Percentiles rank a stretch among this genome's conserved stretches.
These are phyloP conservation scores for Celastrina argiolus DNA, from an alignment of 2,888 invertebrate genomes.

Conservation along the genomic window DNA sequence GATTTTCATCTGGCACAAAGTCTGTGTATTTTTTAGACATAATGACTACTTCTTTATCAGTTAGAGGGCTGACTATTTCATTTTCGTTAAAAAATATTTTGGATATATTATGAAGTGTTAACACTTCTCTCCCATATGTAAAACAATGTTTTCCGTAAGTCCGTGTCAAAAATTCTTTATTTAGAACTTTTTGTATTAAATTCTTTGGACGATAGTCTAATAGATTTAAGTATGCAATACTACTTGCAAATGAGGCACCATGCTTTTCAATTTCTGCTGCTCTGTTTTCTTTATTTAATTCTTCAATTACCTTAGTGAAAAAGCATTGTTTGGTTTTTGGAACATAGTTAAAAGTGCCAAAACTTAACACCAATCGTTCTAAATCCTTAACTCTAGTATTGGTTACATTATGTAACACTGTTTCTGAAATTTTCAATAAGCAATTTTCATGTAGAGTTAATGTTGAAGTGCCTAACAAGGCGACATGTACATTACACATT, in stretches of 20 bases:
- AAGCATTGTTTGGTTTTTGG: conserved; percentile 64
- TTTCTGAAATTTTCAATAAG: conserved; percentile 66
- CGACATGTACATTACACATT: conserved; percentile 81
- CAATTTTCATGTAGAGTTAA: conserved; percentile 57
- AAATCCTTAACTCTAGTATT: conserved; percentile 83
- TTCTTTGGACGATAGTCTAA: conserved; percentile 77
- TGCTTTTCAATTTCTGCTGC: conserved; percentile 74
- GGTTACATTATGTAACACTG: conserved; percentile 66
- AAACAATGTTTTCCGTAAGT: conserved; percentile 71
- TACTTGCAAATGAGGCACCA: conserved; percentile 79
- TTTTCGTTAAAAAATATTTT: conserved; percentile 79
- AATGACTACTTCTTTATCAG: conserved; percentile 58
- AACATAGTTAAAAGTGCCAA: conserved; percentile 79
- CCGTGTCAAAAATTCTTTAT: conserved; percentile 74
- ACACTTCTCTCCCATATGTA: conserved; percentile 77
- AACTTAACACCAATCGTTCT: conserved; percentile 81
- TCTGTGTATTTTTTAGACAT: conserved; percentile 80
- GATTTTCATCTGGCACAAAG: conserved; percentile 73
- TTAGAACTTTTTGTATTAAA: conserved; percentile 77
- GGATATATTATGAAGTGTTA: conserved; percentile 79
- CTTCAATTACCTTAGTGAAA: conserved; percentile 57
- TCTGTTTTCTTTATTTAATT: conserved; percentile 74
- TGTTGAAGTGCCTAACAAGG: conserved; percentile 77
- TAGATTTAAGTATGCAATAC: conserved; percentile 79
- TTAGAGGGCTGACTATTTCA: conserved; percentile 71